Evolutionary conservation across 2,113 vertebrate species (phyloP).

Genomic region (Cryptomyrus ogoouensis): DNA sequence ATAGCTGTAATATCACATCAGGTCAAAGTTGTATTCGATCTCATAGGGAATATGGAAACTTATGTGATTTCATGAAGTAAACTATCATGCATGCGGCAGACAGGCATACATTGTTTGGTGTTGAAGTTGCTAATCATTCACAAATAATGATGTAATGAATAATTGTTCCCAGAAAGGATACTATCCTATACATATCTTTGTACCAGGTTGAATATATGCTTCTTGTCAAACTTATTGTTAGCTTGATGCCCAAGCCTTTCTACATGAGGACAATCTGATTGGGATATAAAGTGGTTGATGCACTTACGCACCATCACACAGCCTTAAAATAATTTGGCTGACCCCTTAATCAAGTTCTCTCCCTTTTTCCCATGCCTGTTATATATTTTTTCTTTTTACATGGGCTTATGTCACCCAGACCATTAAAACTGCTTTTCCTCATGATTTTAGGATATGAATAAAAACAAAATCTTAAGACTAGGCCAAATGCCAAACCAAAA

Average conservation of each 20-base stretch:
- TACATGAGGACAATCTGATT: constrained; percentile 7
- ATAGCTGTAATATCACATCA: not conserved
- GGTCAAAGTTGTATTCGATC: not conserved
- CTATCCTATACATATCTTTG: constrained; percentile 14
- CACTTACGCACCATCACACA: not conserved
- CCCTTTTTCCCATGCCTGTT: not conserved
- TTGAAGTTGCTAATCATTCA: not conserved
- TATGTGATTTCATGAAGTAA: not conserved
- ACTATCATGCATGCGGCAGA: not conserved
- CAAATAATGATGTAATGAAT: not conserved
- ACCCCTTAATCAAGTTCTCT: not conserved
- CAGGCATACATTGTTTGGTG: not conserved
- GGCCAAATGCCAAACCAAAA: constrained; percentile 14
- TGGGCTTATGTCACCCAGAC: constrained; percentile 50
- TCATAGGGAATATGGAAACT: not conserved
- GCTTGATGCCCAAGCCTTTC: constrained; percentile 34
- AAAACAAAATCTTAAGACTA: constrained; percentile 33
- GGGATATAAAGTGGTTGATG: not conserved
- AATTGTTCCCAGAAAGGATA: not conserved
- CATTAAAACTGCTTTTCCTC: constrained; percentile 50
- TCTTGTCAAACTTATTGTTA: constrained; percentile 38
- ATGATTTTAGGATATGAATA: constrained; percentile 44
- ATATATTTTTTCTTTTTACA: constrained; percentile 47
- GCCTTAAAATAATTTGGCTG: not conserved
- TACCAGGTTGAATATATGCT: constrained; percentile 43